Evolutionary conservation across 64 coral and sea anemone genomes (phyloP).

Genomic region (Pocillopora damicornis): DNA sequence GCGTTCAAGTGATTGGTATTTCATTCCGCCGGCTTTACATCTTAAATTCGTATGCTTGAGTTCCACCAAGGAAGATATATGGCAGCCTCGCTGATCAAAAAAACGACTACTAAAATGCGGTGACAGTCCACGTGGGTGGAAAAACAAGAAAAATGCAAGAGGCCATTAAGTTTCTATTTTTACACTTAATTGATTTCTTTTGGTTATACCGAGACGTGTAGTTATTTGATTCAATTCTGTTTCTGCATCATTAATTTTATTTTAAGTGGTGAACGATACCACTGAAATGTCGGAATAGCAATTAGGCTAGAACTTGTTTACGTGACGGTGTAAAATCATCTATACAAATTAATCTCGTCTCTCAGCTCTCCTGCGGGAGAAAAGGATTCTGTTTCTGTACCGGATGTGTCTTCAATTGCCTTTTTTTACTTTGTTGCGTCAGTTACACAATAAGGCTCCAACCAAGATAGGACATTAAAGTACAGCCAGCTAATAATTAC

Average conservation of each 20-base stretch:
- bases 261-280: background rate
- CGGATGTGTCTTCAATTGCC: background rate
- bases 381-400: background rate
- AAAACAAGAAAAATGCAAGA: background rate
- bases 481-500: background rate
- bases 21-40: background rate
- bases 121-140: background rate
- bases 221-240: background rate
- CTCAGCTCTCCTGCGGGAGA: background rate
- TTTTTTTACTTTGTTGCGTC: background rate
- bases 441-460: background rate
- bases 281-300: background rate
- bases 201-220: background rate
- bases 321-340: background rate
- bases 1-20: background rate
- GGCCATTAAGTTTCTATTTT: background rate
- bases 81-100: background rate
- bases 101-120: background rate
- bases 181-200: background rate
- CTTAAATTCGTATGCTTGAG: background rate
- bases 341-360: background rate
- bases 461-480: background rate
- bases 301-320: background rate
- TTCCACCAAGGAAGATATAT: background rate
- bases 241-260: background rate